Evolutionary conservation across 2,888 invertebrate species (phyloP).

Genomic region (Agrochola macilenta): DNA sequence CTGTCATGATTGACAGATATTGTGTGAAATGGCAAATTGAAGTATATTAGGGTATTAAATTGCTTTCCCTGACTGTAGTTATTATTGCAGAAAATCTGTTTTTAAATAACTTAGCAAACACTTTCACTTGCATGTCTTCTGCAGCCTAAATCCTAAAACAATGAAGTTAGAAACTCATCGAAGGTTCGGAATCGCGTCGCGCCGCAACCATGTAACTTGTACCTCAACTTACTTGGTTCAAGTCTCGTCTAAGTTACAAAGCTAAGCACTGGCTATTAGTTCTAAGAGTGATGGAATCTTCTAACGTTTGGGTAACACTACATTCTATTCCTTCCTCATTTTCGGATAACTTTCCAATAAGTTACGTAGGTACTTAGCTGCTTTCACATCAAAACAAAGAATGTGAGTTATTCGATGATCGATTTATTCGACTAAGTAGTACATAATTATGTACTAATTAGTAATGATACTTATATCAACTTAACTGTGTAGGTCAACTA

Average conservation of each 20-base stretch:
- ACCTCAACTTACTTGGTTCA: conserved; percentile 14
- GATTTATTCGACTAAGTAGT: background rate
- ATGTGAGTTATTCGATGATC: background rate
- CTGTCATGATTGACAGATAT: background rate
- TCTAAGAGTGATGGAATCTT: conserved; percentile 5
- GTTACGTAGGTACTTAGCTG: background rate
- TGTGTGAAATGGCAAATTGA: background rate
- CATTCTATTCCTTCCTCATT: background rate
- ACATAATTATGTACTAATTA: background rate
- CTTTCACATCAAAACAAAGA: background rate
- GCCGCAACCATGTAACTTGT: conserved; percentile 28
- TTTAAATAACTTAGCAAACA: background rate
- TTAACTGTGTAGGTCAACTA: background rate
- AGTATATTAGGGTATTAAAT: background rate
- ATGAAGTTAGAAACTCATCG: conserved; percentile 45
- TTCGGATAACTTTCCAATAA: background rate
- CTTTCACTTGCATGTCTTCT: background rate
- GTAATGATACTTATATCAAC: background rate
- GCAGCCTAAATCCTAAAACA: conserved; percentile 11
- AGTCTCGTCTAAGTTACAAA: conserved; percentile 32
- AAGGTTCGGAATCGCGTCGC: background rate
- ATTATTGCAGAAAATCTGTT: background rate
- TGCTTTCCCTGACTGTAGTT: background rate
- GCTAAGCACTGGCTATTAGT: conserved; percentile 4
- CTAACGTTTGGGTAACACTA: background rate